These are phyloP conservation scores for Ammodramus savannarum DNA, from an alignment of 2,113 vertebrate genomes.

Conservation along the genomic window DNA sequence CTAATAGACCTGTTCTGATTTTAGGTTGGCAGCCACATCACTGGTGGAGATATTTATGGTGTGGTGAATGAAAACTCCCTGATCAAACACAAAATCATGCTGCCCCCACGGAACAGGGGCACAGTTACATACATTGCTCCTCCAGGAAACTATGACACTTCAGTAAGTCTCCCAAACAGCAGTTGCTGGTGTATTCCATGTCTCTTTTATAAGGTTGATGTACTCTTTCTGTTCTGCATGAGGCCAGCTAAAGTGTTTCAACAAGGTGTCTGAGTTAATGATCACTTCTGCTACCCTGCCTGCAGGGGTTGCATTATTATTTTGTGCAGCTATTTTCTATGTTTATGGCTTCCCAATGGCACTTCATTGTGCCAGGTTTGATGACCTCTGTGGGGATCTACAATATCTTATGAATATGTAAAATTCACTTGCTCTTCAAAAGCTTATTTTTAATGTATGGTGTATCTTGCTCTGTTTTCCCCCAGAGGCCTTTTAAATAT, in stretches of 20 bases:
- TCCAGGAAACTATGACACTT: constrained; percentile 88
- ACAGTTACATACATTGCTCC: constrained; percentile 95
- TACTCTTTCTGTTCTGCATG: neutral
- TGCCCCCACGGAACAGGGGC: constrained; percentile 90
- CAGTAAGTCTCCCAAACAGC: constrained; percentile 75
- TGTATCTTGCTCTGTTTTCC: neutral
- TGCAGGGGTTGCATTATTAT: neutral
- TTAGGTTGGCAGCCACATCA: constrained; percentile 95
- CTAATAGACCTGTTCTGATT: constrained; percentile 15
- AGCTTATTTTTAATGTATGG: neutral
- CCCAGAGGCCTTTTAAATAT: neutral
- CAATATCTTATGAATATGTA: neutral
- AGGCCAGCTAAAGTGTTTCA: neutral
- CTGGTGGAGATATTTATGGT: constrained; percentile 95
- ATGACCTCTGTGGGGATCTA: neutral
- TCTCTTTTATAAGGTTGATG: neutral
- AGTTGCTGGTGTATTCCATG: neutral
- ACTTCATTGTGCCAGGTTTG: neutral
- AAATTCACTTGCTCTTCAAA: neutral
- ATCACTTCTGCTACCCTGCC: neutral
- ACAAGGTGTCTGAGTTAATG: neutral
- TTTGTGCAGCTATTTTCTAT: neutral
- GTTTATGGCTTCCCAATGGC: neutral
- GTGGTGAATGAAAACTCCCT: constrained; percentile 91
- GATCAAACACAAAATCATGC: constrained; percentile 97